phyloP scores from a whole-genome alignment of 2,797 vertebrate genomes.

The Nothura maculosa region DNA sequence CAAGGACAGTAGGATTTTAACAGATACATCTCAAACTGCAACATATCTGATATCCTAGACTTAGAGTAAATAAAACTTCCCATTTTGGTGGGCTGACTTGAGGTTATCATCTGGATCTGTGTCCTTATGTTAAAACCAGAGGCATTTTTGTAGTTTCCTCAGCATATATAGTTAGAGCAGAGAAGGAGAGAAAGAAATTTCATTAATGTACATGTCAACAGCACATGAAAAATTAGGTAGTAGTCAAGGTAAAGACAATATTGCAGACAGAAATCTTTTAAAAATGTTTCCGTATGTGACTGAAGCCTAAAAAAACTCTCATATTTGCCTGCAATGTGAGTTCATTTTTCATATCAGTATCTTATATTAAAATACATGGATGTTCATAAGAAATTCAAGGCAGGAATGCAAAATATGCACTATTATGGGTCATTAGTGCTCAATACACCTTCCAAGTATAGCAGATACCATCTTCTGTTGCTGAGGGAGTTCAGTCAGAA shows the following conservation, averaged over 20 bases:
- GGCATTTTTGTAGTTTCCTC: background rate
- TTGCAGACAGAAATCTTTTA: background rate
- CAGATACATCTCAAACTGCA: background rate
- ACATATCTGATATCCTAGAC: background rate
- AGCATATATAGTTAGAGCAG: background rate
- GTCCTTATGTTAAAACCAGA: background rate
- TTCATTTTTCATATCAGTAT: background rate
- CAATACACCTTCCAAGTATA: background rate
- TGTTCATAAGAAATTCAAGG: background rate
- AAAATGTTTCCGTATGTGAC: accelerated
- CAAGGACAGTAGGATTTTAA: background rate
- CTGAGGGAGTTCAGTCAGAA: background rate
- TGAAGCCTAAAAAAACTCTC: conserved; percentile 12
- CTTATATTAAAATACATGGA: conserved; percentile 3
- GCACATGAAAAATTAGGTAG: background rate
- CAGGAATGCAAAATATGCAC: background rate
- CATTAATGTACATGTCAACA: conserved; percentile 5
- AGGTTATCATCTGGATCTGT: background rate
- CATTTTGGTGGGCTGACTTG: background rate
- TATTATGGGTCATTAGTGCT: conserved; percentile 17
- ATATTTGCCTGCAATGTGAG: background rate
- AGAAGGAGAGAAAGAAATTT: background rate
- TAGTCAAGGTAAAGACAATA: background rate
- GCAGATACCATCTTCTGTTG: background rate
- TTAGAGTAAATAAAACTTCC: background rate